Percentiles rank a stretch among this genome's conserved stretches.
Conservation (phyloP, 2,113 vertebrate genomes). For the Bos javanicus region DNA sequence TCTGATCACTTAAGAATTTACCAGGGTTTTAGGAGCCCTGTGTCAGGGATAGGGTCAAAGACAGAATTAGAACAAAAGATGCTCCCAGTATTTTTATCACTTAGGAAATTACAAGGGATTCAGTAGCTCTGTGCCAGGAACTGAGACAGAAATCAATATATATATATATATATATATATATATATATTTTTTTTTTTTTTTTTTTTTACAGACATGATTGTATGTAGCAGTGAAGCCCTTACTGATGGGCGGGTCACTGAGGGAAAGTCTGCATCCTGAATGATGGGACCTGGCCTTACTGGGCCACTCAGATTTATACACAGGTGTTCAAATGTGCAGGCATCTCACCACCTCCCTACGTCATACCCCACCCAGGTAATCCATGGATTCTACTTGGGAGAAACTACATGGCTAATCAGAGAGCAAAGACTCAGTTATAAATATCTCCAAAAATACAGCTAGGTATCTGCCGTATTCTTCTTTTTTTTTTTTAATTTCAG, state of each 20-base stretch:
- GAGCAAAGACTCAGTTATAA: background rate
- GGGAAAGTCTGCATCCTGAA: background rate
- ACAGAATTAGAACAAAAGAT: background rate
- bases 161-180: background rate
- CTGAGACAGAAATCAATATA: background rate
- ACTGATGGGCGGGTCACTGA: background rate
- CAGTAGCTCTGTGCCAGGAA: background rate
- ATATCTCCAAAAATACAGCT: background rate
- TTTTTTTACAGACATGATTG: rapidly evolving
- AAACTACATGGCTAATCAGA: background rate
- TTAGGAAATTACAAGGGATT: background rate
- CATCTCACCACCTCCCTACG: background rate
- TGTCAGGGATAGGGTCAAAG: background rate
- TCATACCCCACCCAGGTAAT: background rate
- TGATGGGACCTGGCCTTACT: background rate
- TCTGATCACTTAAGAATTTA: background rate
- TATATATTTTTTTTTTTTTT: too few species aligned
- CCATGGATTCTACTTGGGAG: background rate
- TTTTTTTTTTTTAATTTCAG: too few species aligned
- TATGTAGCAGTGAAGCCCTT: background rate
- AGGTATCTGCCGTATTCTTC: background rate
- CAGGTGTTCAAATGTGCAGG: background rate
- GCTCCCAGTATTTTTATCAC: background rate
- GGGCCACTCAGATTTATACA: background rate
- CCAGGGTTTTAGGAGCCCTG: background rate